Percentiles rank a stretch among this genome's conserved stretches.
Evolutionary conservation across 2,113 vertebrate genomes (phyloP).

Genomic region (Saguinus midas): DNA sequence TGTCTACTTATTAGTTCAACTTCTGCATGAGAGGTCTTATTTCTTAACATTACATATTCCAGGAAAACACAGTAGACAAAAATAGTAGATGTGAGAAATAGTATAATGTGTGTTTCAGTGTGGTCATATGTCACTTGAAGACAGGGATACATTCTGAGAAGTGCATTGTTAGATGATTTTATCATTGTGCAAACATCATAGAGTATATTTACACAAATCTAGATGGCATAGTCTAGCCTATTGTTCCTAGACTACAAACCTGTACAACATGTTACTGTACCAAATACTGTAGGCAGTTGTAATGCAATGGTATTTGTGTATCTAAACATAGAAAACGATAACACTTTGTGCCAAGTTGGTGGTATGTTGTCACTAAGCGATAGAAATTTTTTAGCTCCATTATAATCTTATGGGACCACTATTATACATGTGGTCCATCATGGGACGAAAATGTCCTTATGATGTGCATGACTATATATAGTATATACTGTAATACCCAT

Average conservation of each 20-base stretch:
- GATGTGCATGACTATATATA: neutral
- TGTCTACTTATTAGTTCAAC: neutral
- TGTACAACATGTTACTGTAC: neutral
- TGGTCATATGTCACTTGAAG: neutral
- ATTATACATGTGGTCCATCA: neutral
- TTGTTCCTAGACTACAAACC: neutral
- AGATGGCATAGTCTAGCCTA: neutral
- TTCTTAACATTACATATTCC: neutral
- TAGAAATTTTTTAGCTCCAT: neutral
- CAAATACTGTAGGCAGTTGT: neutral
- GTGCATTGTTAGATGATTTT: neutral
- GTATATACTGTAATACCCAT: neutral
- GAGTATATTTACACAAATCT: neutral
- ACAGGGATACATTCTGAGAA: neutral
- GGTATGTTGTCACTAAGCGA: neutral
- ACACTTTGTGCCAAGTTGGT: neutral
- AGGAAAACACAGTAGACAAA: neutral
- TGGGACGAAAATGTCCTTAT: neutral
- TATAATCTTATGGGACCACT: neutral
- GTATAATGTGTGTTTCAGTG: neutral
- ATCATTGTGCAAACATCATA: neutral
- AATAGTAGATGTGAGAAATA: neutral
- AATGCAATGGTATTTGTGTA: neutral
- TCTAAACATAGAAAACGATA: neutral
- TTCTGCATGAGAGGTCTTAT: neutral